phyloP scores from a whole-genome alignment of 1,140 invertebrate genomes.

The Drosophila oshimai region DNA sequence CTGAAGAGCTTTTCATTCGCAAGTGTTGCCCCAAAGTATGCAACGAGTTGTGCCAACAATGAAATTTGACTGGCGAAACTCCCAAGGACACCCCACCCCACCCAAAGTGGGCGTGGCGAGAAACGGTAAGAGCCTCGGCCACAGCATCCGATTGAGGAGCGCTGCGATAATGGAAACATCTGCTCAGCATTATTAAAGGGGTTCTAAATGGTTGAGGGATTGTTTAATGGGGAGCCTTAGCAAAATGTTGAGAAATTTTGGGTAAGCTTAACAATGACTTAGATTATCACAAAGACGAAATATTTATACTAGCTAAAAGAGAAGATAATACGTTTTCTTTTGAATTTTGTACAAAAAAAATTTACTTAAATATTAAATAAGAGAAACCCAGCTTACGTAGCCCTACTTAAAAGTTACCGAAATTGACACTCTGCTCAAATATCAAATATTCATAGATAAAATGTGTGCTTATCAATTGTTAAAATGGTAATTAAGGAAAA shows the following conservation, averaged over 20 bases:
- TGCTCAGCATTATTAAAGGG: constrained; percentile 22
- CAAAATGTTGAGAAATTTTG: constrained; percentile 5
- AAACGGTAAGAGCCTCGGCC: constrained; percentile 29
- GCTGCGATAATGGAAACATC: constrained; percentile 33
- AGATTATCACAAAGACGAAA: no score
- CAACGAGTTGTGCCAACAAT: constrained; percentile 55
- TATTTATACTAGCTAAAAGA: no score
- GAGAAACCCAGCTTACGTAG: no score
- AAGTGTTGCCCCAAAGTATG: constrained; percentile 52
- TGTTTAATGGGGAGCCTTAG: constrained; percentile 19
- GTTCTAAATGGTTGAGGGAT: neutral
- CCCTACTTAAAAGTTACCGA: no score
- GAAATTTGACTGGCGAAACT: constrained; percentile 45
- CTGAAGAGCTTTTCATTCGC: constrained; percentile 50
- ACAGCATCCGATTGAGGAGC: constrained; percentile 39
- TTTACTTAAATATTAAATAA: no score
- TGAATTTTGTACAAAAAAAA: no score
- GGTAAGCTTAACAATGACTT: neutral
- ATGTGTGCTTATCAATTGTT: constrained; percentile 17
- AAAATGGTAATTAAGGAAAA: neutral
- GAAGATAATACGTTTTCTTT: no score
- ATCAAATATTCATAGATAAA: neutral
- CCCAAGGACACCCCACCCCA: constrained; percentile 10
- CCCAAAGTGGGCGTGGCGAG: constrained; percentile 4
- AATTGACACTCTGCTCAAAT: neutral